A percentile compares a stretch with the other conserved stretches of the same genome.
Conservation (phyloP, 1,140 invertebrate species). For the Ceratina japonica region DNA sequence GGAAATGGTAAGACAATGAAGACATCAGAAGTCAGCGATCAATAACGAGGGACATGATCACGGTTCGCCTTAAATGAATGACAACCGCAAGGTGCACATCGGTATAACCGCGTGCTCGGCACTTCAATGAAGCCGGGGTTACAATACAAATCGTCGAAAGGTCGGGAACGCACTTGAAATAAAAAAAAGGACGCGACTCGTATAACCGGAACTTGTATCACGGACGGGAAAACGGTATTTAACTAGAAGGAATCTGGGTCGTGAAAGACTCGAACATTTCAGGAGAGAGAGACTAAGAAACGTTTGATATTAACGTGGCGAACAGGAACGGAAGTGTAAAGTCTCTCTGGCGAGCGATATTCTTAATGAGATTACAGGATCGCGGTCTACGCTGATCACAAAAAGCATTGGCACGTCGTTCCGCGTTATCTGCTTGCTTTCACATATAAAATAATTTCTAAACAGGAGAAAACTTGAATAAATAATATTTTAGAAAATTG, state of each 20-base stretch:
- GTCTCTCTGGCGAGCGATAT: no score
- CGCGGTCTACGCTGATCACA: no score
- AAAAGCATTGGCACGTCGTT: no score
- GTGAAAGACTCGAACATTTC: neutral
- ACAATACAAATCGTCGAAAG: neutral
- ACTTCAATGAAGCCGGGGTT: constrained; percentile 5
- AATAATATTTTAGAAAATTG: no score
- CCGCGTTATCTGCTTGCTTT: no score
- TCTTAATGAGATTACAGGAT: neutral
- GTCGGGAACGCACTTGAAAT: neutral
- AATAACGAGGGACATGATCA: constrained; percentile 21
- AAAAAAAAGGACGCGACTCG: neutral
- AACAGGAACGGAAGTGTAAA: neutral
- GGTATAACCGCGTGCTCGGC: constrained; percentile 4
- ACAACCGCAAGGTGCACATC: constrained; percentile 16
- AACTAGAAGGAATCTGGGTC: constrained; percentile 25
- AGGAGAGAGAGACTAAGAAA: neutral
- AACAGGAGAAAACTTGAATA: no score
- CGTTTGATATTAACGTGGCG: neutral
- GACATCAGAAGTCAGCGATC: neutral
- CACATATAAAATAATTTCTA: no score
- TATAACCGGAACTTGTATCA: constrained; percentile 15
- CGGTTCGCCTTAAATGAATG: constrained; percentile 14
- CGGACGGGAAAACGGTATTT: constrained; percentile 2
- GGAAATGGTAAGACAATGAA: neutral